Evolutionary conservation across 1,140 invertebrate species (phyloP), one percentile per base, ranked within the genome.

Genomic region (Dermatophagoides farinae): DNA sequence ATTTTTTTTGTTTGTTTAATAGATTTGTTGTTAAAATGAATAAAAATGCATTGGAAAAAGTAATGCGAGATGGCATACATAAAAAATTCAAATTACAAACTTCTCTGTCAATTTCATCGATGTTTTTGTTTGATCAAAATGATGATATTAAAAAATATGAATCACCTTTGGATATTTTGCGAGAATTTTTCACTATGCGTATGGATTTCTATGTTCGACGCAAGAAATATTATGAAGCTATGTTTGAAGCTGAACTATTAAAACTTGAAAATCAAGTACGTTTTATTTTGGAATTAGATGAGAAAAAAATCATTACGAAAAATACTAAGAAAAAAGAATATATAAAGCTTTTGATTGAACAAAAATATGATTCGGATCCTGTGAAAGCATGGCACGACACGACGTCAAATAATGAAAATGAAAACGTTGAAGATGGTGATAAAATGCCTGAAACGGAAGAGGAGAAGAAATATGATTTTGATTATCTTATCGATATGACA

Each of bases 271-370:
- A 96, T 73, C 88, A 96, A 72, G 90, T 89, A 0, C 76, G 85
- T 50, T 99, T 99, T 71, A 99, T 99, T 65, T 66, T 91, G 18
- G 93, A 98, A 70, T 99, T 98, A 69, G 97, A 93, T 69, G 86
- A 92, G 65, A 85, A 85, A 18, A 82, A 79, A 49, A 72, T 98
- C 11, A 78, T 82, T 5, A 82, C 98, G 63, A 76, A 98, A 88
- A 98, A 97, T 71, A 92, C 93, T 71, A 82, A 86, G 57, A 91
- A 90, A 69, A 80, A 77, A 9, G 75, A 73, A 18, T 86, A 97
- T 77, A 85, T 97, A 57, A 82, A 86, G 41, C 87, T 92, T 71
- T 75, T 99, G 38, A 76, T 87, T 8, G 80, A 82, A 67, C 75
- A 80, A 71, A 85, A 87, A 11, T 99, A 92, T 71, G 84, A 86